Conservation (phyloP, 2,888 invertebrate genomes). For the Sialis lutaria region DNA sequence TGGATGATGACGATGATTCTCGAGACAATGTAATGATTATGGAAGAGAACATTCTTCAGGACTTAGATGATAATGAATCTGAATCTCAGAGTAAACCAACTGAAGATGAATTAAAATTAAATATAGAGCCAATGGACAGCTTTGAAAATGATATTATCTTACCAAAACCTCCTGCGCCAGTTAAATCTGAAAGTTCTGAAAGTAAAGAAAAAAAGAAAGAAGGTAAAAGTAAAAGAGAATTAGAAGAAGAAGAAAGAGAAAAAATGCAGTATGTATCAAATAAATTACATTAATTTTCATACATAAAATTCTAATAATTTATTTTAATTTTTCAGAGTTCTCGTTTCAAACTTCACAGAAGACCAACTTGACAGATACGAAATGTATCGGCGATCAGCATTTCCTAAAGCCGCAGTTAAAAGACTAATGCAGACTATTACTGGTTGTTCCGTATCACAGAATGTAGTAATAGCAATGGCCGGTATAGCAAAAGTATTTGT, state of each 20-base stretch:
- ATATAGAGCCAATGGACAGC: constrained; percentile 8
- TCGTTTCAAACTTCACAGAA: constrained; percentile 97
- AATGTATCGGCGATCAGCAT: constrained; percentile 93
- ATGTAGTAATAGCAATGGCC: constrained; percentile 99
- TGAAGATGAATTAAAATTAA: neutral
- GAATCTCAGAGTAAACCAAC: constrained; percentile 2
- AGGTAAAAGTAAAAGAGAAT: constrained; percentile 58
- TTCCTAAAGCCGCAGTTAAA: constrained; percentile 95
- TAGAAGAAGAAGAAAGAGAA: constrained; percentile 87
- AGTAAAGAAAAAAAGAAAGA: constrained; percentile 41
- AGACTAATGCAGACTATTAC: constrained; percentile 96
- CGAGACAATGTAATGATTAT: constrained; percentile 16
- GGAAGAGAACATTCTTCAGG: constrained; percentile 17
- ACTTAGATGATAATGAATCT: constrained; percentile 8
- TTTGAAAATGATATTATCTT: constrained; percentile 20
- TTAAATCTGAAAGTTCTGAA: constrained; percentile 8
- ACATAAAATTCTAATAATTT: neutral
- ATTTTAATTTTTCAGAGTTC: constrained; percentile 44
- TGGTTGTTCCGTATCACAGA: constrained; percentile 91
- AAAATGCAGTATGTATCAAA: constrained; percentile 77
- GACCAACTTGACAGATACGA: constrained; percentile 97
- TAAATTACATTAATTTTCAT: neutral
- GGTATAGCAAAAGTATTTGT: constrained; percentile 99
- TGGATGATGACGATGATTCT: constrained; percentile 19
- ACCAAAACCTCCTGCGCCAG: constrained; percentile 17